Percentiles rank a stretch among this genome's conserved stretches.
These are phyloP conservation scores for Gastrophysa polygoni DNA, from an alignment of 2,888 invertebrate genomes.

Conservation along the genomic window DNA sequence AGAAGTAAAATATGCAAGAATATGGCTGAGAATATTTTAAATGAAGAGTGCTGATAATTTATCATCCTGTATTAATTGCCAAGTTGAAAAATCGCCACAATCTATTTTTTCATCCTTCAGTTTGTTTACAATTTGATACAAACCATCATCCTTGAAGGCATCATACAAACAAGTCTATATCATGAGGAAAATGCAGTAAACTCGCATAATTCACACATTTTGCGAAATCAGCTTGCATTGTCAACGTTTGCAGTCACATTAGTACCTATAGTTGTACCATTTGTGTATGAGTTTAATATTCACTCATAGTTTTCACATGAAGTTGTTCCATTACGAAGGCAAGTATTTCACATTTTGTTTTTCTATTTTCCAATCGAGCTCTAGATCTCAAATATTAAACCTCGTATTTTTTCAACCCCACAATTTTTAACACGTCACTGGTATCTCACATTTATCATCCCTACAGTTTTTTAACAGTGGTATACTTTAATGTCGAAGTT, in stretches of 20 bases:
- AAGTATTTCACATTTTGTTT: no score
- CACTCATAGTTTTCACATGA: neutral
- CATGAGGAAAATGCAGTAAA: conserved; percentile 33
- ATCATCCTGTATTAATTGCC: neutral
- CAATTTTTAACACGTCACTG: no score
- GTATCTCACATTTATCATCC: no score
- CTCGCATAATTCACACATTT: conserved; percentile 35
- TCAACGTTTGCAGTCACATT: conserved; percentile 28
- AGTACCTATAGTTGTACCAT: conserved; percentile 3
- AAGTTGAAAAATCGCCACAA: conserved; percentile 19
- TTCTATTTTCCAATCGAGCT: no score
- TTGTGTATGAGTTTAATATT: neutral
- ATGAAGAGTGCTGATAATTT: no score
- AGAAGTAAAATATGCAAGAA: no score
- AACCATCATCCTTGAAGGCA: conserved; percentile 42
- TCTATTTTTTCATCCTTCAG: conserved; percentile 42
- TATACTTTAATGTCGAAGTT: no score
- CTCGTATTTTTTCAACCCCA: no score
- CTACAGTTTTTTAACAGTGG: no score
- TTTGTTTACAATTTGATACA: conserved; percentile 47
- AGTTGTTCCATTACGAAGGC: neutral
- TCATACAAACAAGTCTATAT: conserved; percentile 45
- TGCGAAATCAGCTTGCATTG: conserved; percentile 34
- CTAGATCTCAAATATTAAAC: no score
- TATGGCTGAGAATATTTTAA: no score